Evolutionary conservation across 2,113 vertebrate genomes (phyloP).

Genomic region (Jacana jacana): DNA sequence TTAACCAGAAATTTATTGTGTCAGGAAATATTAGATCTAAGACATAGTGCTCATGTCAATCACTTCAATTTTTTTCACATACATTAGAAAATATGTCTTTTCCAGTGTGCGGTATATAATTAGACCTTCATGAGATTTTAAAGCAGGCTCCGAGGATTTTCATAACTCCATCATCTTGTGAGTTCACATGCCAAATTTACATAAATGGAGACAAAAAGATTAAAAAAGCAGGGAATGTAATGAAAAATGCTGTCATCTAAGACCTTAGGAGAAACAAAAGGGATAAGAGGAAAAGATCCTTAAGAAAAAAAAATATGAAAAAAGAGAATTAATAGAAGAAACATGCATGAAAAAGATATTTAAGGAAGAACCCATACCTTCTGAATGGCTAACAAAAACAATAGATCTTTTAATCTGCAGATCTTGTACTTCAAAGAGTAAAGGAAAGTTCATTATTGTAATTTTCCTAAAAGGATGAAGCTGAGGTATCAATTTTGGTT

Average conservation of each 20-base stretch:
- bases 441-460: not conserved
- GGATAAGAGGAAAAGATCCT: not conserved
- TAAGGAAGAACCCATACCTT: not conserved
- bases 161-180: constrained; percentile 1
- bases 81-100: constrained; percentile 2
- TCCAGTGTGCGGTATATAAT: constrained; percentile 33
- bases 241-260: constrained; percentile 46
- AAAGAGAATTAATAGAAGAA: constrained; percentile 8
- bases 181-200: constrained; percentile 44
- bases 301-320: not conserved
- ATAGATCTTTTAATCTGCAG: not conserved
- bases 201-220: constrained; percentile 50
- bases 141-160: constrained; percentile 49
- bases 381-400: constrained; percentile 5
- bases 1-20: not conserved
- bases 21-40: not conserved
- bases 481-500: not conserved
- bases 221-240: constrained; percentile 24
- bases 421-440: not conserved
- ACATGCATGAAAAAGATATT: not conserved
- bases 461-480: constrained; percentile 1
- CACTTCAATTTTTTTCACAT: not conserved
- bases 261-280: constrained; percentile 19
- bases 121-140: constrained; percentile 45
- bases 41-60: not conserved